Base-by-base conservation (phyloP, 2,888 invertebrate genomes). In the Eupithecia tripunctaria region DNA sequence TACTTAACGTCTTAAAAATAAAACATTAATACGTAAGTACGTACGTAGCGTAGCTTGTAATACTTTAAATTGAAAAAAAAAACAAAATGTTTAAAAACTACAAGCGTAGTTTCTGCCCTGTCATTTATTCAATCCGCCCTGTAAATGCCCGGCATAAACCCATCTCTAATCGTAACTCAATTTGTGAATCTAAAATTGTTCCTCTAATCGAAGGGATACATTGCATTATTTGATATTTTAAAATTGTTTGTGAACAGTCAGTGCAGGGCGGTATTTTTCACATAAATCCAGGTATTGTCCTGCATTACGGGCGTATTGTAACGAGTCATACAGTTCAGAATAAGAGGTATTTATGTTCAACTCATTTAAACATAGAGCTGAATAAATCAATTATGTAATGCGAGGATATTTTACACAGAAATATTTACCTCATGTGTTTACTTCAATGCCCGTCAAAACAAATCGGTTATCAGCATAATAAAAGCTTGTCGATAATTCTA, bases 391-490 rank as follows among this genome's bases (percentile, higher is more conserved):
- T 47, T 47, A 47, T n/a, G 10, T 47, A 60, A 60, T 29, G 29
- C 15, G 36, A 63, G 32, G n/a, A 63, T 5, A n/a, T 12, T 63
- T 63, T n/a, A 12, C 1, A 64, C 69, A 75, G 69, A 76, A 76
- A 77, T 67, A 62, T 32, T n/a, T 18, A n/a, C 32, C 32, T 12
- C n/a, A 62, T 14, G 64, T 80, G 79, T 80, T 79, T 79, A 81
- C 76, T 43, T 76, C 72, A 76, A 71, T 65, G 32, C 65, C 32
- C 71, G 77, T 76, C 74, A 78, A 78, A 80, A 81, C 73, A 79
- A 76, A 74, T 38, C 14, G 73, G 38, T 83, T 84, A 84, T 84
- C 84, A 73, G 69, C 79, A 80, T 80, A 83, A 80, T 79, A 76
- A 73, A 79, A 78, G 77, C 70, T 71, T 70, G 65, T 76, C 79